Conservation (phyloP, 2,888 invertebrate species). For the Linnaemya vulpina region DNA sequence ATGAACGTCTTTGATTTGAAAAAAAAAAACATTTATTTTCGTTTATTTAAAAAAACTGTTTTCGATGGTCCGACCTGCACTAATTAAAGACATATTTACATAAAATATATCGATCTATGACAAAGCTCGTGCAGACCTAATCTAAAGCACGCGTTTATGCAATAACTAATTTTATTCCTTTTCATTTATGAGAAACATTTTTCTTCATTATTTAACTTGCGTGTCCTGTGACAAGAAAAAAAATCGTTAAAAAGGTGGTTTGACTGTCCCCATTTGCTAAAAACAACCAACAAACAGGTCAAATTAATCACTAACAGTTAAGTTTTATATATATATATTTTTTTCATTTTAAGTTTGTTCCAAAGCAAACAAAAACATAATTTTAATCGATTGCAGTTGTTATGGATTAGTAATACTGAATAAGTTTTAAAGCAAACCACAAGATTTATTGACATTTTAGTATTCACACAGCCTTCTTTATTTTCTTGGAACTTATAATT, state of each 20-base stretch:
- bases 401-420: neutral
- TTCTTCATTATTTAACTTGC: constrained; percentile 22
- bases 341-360: too few species aligned
- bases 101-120: too few species aligned
- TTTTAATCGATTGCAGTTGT: neutral
- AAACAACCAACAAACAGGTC: constrained; percentile 20
- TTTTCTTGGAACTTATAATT: constrained; percentile 3
- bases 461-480: neutral
- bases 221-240: constrained; percentile 31
- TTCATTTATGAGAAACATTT: neutral
- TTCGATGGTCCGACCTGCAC: too few species aligned
- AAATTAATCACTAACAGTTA: constrained; percentile 25
- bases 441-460: neutral
- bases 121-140: too few species aligned
- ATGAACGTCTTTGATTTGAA: too few species aligned
- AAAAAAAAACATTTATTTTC: too few species aligned
- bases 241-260: constrained; percentile 7
- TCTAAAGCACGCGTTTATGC: too few species aligned
- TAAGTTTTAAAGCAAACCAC: neutral
- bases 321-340: neutral
- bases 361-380: neutral
- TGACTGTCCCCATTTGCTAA: constrained; percentile 24
- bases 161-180: too few species aligned
- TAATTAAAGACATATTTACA: too few species aligned
- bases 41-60: too few species aligned